Evolutionary conservation across 2,888 invertebrate species (phyloP).

Genomic region (Lepidochrysops patricia): DNA sequence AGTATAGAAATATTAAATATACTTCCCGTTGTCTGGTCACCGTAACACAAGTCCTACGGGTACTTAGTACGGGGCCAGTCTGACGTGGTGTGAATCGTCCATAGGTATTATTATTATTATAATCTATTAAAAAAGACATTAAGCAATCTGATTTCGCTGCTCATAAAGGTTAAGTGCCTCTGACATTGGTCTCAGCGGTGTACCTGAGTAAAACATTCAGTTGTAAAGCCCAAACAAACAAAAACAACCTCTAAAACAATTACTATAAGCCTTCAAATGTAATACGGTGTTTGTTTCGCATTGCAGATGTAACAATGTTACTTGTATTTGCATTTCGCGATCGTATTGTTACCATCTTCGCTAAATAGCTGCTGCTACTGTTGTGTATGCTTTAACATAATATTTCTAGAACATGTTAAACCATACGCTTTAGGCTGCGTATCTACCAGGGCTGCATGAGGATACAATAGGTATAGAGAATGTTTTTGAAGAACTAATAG

Average conservation of each 20-base stretch:
- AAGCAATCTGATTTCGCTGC: conserved; percentile 16
- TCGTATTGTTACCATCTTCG: conserved; percentile 18
- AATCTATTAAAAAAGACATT: not conserved
- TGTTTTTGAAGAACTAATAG: too few relatives aligned
- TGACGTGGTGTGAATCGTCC: too few relatives aligned
- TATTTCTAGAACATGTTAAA: too few relatives aligned
- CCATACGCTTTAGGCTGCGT: too few relatives aligned
- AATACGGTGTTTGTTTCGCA: conserved; percentile 6
- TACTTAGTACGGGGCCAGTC: too few relatives aligned
- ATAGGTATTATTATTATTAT: not conserved
- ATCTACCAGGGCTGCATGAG: too few relatives aligned
- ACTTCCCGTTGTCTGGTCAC: too few relatives aligned
- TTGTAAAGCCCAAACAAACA: conserved; percentile 14
- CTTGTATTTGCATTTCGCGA: conserved; percentile 24
- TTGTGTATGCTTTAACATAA: not conserved
- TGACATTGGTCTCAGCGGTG: conserved; percentile 24
- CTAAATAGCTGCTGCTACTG: not conserved
- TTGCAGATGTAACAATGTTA: conserved; percentile 22
- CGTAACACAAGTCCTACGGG: too few relatives aligned
- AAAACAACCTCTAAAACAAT: conserved; percentile 14
- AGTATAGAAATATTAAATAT: too few relatives aligned
- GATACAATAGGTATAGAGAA: too few relatives aligned
- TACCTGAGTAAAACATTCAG: conserved; percentile 23
- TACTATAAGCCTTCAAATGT: not conserved
- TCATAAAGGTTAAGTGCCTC: conserved; percentile 23